Conservation (phyloP, 2,888 invertebrate species). For the Acleris cristana region DNA sequence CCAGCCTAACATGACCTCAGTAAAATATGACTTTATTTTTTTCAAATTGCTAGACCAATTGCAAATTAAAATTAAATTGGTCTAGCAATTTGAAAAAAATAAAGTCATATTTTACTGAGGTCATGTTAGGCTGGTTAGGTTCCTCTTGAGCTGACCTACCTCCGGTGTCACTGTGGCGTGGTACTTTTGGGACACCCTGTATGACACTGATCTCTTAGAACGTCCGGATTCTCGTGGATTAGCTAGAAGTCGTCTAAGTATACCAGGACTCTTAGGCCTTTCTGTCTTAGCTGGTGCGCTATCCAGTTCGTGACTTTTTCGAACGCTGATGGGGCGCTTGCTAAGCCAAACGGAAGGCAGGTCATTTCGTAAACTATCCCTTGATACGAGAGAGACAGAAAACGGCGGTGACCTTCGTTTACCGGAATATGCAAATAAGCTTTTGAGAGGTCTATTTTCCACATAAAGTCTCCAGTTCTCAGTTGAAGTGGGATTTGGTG, state of each 20-base stretch:
- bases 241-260: constrained; percentile 41
- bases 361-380: constrained; percentile 28
- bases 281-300: constrained; percentile 24
- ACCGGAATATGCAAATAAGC: constrained; percentile 40
- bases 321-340: constrained; percentile 34
- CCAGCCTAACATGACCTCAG: too few relatives aligned
- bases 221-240: constrained; percentile 18
- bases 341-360: constrained; percentile 38
- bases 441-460: constrained; percentile 38
- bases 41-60: too few relatives aligned
- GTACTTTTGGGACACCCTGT: too few relatives aligned
- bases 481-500: background rate
- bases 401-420: constrained; percentile 23
- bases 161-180: too few relatives aligned
- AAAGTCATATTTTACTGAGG: too few relatives aligned
- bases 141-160: too few relatives aligned
- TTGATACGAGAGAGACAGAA: constrained; percentile 17
- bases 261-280: constrained; percentile 29
- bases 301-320: constrained; percentile 38
- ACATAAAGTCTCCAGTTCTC: constrained; percentile 22
- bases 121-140: too few relatives aligned
- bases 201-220: constrained; percentile 8
- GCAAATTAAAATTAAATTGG: too few relatives aligned
- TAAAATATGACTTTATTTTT: too few relatives aligned
- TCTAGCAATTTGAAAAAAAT: too few relatives aligned